Base-by-base conservation (phyloP, 1,140 invertebrate genomes). In the Mesaphorura yosii region DNA sequence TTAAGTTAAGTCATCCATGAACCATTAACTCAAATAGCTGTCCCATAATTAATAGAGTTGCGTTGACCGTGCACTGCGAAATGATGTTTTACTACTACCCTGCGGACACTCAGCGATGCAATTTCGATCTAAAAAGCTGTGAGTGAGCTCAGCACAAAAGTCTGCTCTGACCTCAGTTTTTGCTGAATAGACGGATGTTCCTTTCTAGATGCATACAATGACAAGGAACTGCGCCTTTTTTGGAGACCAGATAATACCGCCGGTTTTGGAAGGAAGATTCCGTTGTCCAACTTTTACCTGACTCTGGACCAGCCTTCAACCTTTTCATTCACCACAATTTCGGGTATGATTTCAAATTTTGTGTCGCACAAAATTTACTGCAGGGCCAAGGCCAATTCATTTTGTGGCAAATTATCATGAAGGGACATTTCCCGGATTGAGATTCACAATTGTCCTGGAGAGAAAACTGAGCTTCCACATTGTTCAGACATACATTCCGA, bases 401-500 rank as follows among this genome's bases (percentile, higher is more conserved):
- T 6, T 19, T 42, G 6, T 10, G 17, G 10, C 40, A 19, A 42
- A 19, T 22, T 22, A 22, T 22, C 23, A 19, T 42, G 6, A 37
- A 42, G 40, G 40, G 17, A 19, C 34, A 37, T 37, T 12, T 17
- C 12, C 44, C 7, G 44, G 19, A 20, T 31, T 61, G 20, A 40
- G 51, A 20, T 55, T 61, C 27, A 41, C 41, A 7, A 25, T 79
- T 41, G 75, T 71, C 50, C 66, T 79, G 53, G 76, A 75, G 15
- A 62, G 77, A 20, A 76, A 78, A 63, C 67, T 78, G 1, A 68
- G 75, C 25, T 75, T 75, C 49, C 77, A 79, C 55, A 66, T 79
- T 1, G 63, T 79, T 26, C 78, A 79, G 64, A 78, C 75, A 53
- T 80, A 79, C 60, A 64, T 80, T 10, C 78, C 78, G 0, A 78